Conservation (phyloP, 2,113 vertebrate species). For the Melanerpes aurifrons region DNA sequence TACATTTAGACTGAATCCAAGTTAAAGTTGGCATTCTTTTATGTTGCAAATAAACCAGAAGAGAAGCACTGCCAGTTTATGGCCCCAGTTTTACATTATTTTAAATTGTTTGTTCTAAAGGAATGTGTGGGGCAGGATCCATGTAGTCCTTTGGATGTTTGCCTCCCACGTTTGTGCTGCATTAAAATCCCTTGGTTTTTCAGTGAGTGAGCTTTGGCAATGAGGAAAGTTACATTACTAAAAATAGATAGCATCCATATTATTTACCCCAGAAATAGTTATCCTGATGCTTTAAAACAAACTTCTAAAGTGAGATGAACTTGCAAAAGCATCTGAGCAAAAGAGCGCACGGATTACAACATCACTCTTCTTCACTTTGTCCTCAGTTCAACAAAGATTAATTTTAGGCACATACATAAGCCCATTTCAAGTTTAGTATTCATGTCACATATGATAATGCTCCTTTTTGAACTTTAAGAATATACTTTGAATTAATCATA, state of each 20-base stretch:
- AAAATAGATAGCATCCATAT: neutral
- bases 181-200: slow-evolving; percentile 18
- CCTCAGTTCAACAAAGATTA: slow-evolving; percentile 12
- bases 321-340: neutral
- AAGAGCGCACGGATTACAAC: neutral
- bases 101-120: slow-evolving; percentile 47
- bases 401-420: neutral
- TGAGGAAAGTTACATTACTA: neutral
- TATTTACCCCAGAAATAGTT: slow-evolving; percentile 13
- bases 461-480: slow-evolving; percentile 15
- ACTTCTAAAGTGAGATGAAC: neutral
- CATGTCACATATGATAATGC: neutral
- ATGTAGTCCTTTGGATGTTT: slow-evolving; percentile 46
- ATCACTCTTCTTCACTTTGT: neutral
- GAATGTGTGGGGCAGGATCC: slow-evolving; percentile 48
- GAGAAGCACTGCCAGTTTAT: slow-evolving; percentile 33
- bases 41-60: slow-evolving; percentile 12
- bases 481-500: slow-evolving; percentile 27
- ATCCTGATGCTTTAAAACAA: neutral
- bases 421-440: slow-evolving; percentile 10
- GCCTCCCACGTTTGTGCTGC: slow-evolving; percentile 33
- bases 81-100: slow-evolving; percentile 40
- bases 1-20: slow-evolving; percentile 30
- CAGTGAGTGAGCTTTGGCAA: slow-evolving; percentile 25
- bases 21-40: slow-evolving; percentile 44